These are phyloP conservation scores for Amphiura filiformis DNA, from an alignment of 35 echinoderm and acorn worm genomes.

Conservation along the genomic window DNA sequence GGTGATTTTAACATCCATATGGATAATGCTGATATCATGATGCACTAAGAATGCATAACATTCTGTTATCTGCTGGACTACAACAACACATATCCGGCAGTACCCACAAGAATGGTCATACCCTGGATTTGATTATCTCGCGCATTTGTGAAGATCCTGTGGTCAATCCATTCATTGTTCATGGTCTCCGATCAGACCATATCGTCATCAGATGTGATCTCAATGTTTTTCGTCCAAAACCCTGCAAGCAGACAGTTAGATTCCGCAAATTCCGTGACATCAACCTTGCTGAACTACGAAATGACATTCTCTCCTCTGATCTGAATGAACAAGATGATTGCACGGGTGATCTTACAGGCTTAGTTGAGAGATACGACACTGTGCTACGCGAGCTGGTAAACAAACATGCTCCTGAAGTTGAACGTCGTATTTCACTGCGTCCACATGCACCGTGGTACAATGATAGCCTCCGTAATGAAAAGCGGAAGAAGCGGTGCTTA, in stretches of 20 bases:
- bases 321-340: slow-evolving; percentile 21
- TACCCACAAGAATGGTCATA: neutral
- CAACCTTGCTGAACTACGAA: slow-evolving; percentile 2
- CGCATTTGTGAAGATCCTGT: neutral
- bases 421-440: slow-evolving; percentile 4
- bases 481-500: neutral
- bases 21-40: too few relatives aligned
- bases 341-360: neutral
- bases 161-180: neutral
- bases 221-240: neutral
- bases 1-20: too few relatives aligned
- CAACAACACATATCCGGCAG: neutral
- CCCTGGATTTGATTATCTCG: neutral
- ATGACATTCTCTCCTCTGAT: slow-evolving; percentile 32
- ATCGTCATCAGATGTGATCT: neutral
- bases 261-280: slow-evolving; percentile 42
- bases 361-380: neutral
- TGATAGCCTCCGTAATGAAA: slow-evolving; percentile 10
- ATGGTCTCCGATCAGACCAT: neutral
- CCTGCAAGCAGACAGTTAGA: neutral
- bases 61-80: neutral
- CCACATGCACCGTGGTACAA: slow-evolving; percentile 47
- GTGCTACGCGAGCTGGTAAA: neutral
- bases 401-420: slow-evolving; percentile 25
- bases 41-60: neutral